Evolutionary conservation across 2,113 vertebrate species (phyloP).

Genomic region (Neogale vison): DNA sequence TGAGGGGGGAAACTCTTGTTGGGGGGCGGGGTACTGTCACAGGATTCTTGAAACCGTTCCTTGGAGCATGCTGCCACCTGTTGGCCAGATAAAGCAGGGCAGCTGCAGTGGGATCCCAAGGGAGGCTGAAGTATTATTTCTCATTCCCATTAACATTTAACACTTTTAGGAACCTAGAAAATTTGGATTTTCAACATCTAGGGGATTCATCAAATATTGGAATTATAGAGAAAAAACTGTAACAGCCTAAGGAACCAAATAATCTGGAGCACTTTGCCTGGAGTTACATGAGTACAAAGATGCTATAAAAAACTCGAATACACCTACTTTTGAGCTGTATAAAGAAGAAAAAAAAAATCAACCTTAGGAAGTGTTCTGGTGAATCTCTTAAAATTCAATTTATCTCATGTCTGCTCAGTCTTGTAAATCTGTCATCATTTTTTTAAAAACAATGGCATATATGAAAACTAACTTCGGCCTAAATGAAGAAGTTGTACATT

Average conservation of each 20-base stretch:
- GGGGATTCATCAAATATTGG: not conserved
- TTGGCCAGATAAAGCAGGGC: constrained; percentile 18
- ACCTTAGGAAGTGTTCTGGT: not conserved
- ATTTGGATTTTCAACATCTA: not conserved
- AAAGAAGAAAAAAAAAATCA: not conserved
- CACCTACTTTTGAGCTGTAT: not conserved
- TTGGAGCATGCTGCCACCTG: constrained; percentile 68
- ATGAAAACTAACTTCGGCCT: not conserved
- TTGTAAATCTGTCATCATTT: not conserved
- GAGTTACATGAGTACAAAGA: not conserved
- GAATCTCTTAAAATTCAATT: not conserved
- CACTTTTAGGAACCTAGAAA: not conserved
- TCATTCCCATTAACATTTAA: not conserved
- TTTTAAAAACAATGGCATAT: not conserved
- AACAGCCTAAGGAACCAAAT: not conserved
- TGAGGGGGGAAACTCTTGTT: too few relatives aligned
- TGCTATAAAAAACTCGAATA: not conserved
- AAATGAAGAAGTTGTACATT: not conserved
- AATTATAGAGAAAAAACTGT: not conserved
- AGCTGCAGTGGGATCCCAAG: not conserved
- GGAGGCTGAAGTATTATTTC: not conserved
- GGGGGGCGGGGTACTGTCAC: too few relatives aligned
- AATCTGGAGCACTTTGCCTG: constrained; percentile 2
- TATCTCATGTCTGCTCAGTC: not conserved
- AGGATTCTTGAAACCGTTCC: not conserved